Evolutionary conservation across 2,888 invertebrate genomes (phyloP).

Genomic region (Clunio marinus): DNA sequence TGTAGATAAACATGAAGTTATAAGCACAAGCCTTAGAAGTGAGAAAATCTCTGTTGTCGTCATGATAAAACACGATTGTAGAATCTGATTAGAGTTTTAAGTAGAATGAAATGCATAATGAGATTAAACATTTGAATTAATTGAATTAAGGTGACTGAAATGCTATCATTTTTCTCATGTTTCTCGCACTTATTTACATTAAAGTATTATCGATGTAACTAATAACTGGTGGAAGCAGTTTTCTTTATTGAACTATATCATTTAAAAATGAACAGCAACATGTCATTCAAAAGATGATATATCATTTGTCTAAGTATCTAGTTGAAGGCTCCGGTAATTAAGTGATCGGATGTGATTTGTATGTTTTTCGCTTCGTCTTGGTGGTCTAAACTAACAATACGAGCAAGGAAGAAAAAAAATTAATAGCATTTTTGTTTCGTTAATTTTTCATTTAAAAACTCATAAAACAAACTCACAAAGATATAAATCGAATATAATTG

Average conservation of each 20-base stretch:
- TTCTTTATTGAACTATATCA: too few relatives aligned
- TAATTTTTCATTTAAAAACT: slow-evolving; percentile 38
- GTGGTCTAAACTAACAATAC: not conserved
- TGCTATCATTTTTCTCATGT: not conserved
- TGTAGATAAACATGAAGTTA: not conserved
- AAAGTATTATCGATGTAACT: too few relatives aligned
- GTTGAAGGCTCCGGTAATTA: not conserved
- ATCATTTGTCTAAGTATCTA: not conserved
- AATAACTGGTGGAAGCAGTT: too few relatives aligned
- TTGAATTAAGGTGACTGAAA: not conserved
- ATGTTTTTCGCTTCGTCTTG: not conserved
- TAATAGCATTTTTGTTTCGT: slow-evolving; percentile 34
- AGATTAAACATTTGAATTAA: too few relatives aligned
- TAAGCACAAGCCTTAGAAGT: slow-evolving; percentile 21
- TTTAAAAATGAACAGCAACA: not conserved
- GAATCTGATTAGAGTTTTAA: not conserved
- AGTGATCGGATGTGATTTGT: slow-evolving; percentile 7
- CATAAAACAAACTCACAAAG: slow-evolving; percentile 35
- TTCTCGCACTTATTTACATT: not conserved
- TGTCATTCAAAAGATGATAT: not conserved
- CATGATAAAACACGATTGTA: slow-evolving; percentile 28
- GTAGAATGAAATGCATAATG: too few relatives aligned
- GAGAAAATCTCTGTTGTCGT: slow-evolving; percentile 38
- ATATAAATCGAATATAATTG: slow-evolving; percentile 39
- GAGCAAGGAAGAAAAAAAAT: slow-evolving; percentile 14